These are phyloP conservation scores for Pocillopora meandrina DNA, from an alignment of 92 coral and sea anemone species.

Conservation along the genomic window DNA sequence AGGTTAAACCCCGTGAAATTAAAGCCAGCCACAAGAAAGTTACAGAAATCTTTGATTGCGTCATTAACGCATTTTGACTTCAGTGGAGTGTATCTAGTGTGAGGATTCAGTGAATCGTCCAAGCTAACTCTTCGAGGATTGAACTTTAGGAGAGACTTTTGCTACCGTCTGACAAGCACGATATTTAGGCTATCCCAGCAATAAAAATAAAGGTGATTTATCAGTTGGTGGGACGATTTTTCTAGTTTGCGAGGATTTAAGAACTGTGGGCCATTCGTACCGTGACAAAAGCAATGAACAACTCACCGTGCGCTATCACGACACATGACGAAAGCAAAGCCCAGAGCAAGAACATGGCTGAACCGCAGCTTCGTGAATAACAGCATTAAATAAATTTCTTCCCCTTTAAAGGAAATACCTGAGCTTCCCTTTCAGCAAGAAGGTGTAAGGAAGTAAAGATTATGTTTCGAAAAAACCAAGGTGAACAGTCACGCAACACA, in stretches of 20 bases:
- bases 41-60: too few species aligned
- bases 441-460: conserved; percentile 20
- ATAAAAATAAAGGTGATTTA: too few species aligned
- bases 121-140: too few species aligned
- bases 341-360: neutral
- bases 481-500: conserved; percentile 9
- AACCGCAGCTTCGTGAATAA: neutral
- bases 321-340: neutral
- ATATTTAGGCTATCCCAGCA: too few species aligned
- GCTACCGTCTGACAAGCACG: too few species aligned
- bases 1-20: too few species aligned
- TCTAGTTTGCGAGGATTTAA: neutral
- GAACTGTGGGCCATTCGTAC: neutral
- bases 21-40: too few species aligned
- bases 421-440: conserved; percentile 29
- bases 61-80: too few species aligned
- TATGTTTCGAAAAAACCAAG: conserved; percentile 1
- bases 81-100: too few species aligned
- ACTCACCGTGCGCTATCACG: neutral
- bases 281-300: neutral
- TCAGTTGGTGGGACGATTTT: neutral
- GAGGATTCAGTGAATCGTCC: too few species aligned
- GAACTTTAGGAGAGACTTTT: too few species aligned
- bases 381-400: neutral
- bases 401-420: neutral